Base-by-base conservation (phyloP, 1,140 invertebrate genomes). In the Drosophila setifemur region DNA sequence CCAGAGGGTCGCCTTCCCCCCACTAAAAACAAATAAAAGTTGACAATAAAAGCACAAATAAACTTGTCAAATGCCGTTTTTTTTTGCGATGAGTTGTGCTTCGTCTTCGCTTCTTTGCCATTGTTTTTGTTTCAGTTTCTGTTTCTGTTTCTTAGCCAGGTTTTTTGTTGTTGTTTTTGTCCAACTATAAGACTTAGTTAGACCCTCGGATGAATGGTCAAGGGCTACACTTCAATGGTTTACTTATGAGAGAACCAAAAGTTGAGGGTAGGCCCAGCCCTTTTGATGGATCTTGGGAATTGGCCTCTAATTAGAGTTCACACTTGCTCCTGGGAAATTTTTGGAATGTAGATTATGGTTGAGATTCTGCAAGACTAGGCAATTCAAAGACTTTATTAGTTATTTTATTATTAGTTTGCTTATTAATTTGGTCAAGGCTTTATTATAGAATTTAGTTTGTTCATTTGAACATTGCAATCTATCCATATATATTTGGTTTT, bases 1-100 rank as follows among this genome's bases (percentile, higher is more conserved):
- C 25, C 18, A 9, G n/a, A n/a, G n/a, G 2, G 2, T 5, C 39
- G 6, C 7, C 7, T n/a, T 4, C 23, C 45, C 45, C 33, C 18
- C 16, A 2, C 21, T 11, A 16, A 40, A 23, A 21, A 14, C 18
- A 58, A 40, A 39, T 19, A 58, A 28, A 58, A 49, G 23, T 29
- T 16, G 57, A 43, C 49, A 35, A 54, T 43, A 52, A 64, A 31
- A 29, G 7, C 28, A 45, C 26, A 61, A 64, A 68, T 39, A 52
- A 68, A 68, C 39, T 67, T 53, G 58, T 68, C 39, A 44, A 44
- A 58, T n/a, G n/a, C n/a, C n/a, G n/a, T n/a, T n/a, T n/a, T 39
- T 44, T 44, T 54, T 60, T 58, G 54, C 39, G 12, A 37, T 21
- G 28, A 21, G 11, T 25, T 35, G 29, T 35, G 26, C 12, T 9